Base-by-base conservation (phyloP, 2,113 vertebrate species). In the Hiodon tergisus region DNA sequence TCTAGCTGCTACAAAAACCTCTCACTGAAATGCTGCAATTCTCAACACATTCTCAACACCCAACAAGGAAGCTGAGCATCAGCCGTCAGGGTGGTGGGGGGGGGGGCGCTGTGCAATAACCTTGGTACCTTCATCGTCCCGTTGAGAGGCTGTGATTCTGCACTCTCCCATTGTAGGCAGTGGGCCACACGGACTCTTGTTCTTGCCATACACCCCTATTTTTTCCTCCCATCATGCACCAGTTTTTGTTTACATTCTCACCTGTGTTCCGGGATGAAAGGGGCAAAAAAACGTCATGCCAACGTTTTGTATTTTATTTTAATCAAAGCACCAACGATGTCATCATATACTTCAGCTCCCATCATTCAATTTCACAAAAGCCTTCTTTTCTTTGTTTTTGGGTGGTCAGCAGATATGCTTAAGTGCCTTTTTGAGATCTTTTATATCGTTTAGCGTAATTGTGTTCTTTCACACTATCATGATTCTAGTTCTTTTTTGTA, bases 401-500 rank as follows among this genome's bases (percentile, higher is more conserved):
- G 72, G 69, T 75, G 54, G 61, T 79, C 59, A 16, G 81, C 78
- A 82, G 79, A 83, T 84, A 77, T 67, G 51, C 60, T 79, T 68
- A 90, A 89, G 88, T 89, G 88, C 88, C 88, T 90, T 88, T 84
- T 76, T 58, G 78, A 79, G 48, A 84, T 80, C 57, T 82, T 84
- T 85, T 78, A 81, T 78, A 77, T 77, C 77, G 59, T 74, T 80
- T 82, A 31, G 63, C 8, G 7, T 80, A 67, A 50, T 71, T 71
- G 10, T 69, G 53, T 77, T 71, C 72, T 67, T 78, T 60, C 72
- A 16, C 0, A 74, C 57, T 74, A 71, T 74, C 81, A 83, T 79
- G 2, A 9, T 10, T 78, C 31, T 70, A 74, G 60, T 82, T 81
- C 51, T 85, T 83, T 84, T 58, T 78, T 78, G 85, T 77, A 78